These are phyloP conservation scores for Aquatica leii DNA, from an alignment of 2,888 invertebrate species.

Conservation along the genomic window DNA sequence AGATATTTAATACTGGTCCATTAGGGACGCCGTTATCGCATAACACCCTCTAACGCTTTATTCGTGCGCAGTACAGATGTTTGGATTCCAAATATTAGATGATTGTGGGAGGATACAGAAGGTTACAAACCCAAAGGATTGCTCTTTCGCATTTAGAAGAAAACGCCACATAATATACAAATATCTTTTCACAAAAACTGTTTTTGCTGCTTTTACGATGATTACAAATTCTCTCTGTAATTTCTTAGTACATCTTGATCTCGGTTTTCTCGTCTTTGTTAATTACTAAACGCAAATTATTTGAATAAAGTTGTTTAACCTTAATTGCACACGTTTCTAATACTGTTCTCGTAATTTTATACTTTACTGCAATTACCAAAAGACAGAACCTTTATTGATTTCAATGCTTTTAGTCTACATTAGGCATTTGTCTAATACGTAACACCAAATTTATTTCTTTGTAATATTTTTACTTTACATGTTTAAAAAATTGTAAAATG, in stretches of 20 bases:
- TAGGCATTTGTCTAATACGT: too few species aligned
- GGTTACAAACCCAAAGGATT: conserved; percentile 30
- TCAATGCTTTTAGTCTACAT: too few species aligned
- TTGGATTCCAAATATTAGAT: conserved; percentile 39
- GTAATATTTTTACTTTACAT: too few species aligned
- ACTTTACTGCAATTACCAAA: too few species aligned
- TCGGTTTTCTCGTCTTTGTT: too few species aligned
- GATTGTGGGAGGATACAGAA: conserved; percentile 29
- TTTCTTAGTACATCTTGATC: not conserved
- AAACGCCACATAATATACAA: conserved; percentile 29
- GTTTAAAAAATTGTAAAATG: too few species aligned
- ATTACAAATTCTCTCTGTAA: conserved; percentile 11
- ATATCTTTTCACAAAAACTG: conserved; percentile 28
- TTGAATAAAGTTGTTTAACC: too few species aligned
- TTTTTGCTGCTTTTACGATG: conserved; percentile 10
- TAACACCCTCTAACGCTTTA: conserved; percentile 37
- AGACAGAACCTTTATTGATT: too few species aligned
- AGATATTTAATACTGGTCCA: conserved; percentile 58
- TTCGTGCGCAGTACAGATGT: conserved; percentile 37
- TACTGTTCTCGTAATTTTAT: too few species aligned
- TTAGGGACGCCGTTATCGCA: conserved; percentile 51
- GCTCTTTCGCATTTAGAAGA: conserved; percentile 34
- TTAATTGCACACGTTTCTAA: too few species aligned
- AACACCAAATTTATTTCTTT: too few species aligned
- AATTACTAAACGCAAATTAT: too few species aligned